These are phyloP conservation scores for Cenopis cana DNA, from an alignment of 2,888 invertebrate species.

Conservation along the genomic window DNA sequence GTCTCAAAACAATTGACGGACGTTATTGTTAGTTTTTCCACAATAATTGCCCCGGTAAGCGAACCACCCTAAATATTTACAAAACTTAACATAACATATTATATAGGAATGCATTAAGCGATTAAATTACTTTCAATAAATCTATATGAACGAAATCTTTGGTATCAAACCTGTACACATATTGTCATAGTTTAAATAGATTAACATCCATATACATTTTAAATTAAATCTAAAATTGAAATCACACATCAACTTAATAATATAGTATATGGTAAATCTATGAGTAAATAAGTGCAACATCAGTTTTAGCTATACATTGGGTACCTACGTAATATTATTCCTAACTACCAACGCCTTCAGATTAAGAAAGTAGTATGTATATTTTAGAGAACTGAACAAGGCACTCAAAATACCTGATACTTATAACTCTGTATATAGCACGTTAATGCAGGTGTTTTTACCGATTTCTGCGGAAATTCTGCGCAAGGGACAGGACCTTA, in stretches of 20 bases:
- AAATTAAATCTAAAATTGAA: conserved; percentile 53
- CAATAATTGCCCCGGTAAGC: conserved; percentile 27
- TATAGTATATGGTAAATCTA: conserved; percentile 45
- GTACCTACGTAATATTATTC: conserved; percentile 25
- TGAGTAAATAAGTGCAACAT: conserved; percentile 51
- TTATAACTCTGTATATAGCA: too few species aligned
- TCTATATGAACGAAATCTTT: conserved; percentile 46
- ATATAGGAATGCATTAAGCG: conserved; percentile 31
- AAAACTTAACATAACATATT: conserved; percentile 26
- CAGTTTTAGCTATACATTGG: conserved; percentile 51
- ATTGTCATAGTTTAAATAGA: conserved; percentile 60
- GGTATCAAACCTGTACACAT: conserved; percentile 62
- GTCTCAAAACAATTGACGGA: conserved; percentile 38
- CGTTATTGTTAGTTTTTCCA: conserved; percentile 20
- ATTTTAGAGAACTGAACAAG: not conserved
- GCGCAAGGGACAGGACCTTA: too few species aligned
- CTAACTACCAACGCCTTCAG: conserved; percentile 22
- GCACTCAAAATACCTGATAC: too few species aligned
- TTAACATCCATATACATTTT: conserved; percentile 49
- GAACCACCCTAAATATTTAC: conserved; percentile 25
- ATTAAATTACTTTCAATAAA: conserved; percentile 12
- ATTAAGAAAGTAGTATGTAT: conserved; percentile 5
- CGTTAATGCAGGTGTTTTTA: too few species aligned
- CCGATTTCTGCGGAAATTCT: too few species aligned
- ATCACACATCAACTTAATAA: conserved; percentile 49